These are phyloP conservation scores for Darevskia mixta DNA, from an alignment of 2,797 vertebrate species.

Conservation along the genomic window DNA sequence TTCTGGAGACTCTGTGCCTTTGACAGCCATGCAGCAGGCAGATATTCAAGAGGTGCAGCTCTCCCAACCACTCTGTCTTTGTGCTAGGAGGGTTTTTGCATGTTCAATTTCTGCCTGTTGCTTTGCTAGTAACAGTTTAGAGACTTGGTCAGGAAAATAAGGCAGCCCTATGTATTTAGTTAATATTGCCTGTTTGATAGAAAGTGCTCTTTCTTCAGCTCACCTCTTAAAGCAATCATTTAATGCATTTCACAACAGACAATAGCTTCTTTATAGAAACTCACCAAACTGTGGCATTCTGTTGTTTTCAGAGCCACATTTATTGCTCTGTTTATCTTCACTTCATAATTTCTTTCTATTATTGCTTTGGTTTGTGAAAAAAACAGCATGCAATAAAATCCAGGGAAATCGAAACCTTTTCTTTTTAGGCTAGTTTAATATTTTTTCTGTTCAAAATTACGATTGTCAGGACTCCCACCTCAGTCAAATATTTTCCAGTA, in stretches of 20 bases:
- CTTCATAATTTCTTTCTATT: background rate
- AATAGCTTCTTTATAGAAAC: background rate
- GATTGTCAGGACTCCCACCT: background rate
- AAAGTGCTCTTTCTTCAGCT: background rate
- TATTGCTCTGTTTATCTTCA: background rate
- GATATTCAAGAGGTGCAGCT: background rate
- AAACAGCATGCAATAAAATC: background rate
- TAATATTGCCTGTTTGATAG: background rate
- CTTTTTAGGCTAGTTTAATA: background rate
- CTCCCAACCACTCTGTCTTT: background rate
- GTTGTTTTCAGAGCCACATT: background rate
- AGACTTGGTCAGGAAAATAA: background rate
- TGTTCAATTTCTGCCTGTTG: background rate
- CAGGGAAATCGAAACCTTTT: background rate
- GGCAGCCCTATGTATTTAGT: too few species aligned
- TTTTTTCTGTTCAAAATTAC: background rate
- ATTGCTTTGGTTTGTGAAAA: background rate
- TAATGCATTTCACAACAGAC: background rate
- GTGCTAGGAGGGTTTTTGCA: background rate
- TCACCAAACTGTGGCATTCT: too few species aligned
- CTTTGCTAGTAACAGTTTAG: background rate
- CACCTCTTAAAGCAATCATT: conserved; percentile 3
- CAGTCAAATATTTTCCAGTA: background rate
- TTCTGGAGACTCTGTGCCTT: background rate
- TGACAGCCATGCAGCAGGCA: background rate